These are phyloP conservation scores for Chaunax sp. DNA, from an alignment of 2,797 vertebrate species.

Conservation along the genomic window DNA sequence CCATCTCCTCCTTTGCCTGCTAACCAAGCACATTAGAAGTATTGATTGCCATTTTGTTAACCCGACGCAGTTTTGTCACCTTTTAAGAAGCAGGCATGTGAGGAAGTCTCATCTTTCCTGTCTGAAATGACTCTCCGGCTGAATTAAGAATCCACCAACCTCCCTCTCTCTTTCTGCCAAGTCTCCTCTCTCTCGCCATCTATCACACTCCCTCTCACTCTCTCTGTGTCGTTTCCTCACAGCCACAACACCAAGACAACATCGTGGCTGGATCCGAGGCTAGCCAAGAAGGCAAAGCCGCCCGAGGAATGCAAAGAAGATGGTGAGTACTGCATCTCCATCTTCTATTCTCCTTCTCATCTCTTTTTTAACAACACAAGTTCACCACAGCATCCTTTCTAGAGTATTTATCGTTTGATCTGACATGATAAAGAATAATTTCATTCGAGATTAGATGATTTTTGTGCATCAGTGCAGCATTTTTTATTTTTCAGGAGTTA, in stretches of 20 bases:
- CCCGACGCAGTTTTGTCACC: slow-evolving; percentile 72
- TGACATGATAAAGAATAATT: slow-evolving; percentile 9
- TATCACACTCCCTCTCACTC: slow-evolving; percentile 71
- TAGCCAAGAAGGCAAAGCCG: slow-evolving; percentile 99
- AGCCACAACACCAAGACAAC: slow-evolving; percentile 99
- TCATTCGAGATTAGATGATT: neutral
- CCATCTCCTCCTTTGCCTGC: slow-evolving; percentile 46
- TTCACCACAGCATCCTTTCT: slow-evolving; percentile 35
- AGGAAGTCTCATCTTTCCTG: slow-evolving; percentile 63
- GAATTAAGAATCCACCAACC: slow-evolving; percentile 77
- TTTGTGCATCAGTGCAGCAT: neutral
- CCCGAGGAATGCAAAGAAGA: slow-evolving; percentile 99
- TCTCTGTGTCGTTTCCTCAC: slow-evolving; percentile 84
- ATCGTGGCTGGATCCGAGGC: slow-evolving; percentile 99
- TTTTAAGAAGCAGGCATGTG: slow-evolving; percentile 42
- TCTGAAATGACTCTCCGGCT: slow-evolving; percentile 63
- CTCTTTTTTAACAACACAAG: slow-evolving; percentile 8
- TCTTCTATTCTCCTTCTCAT: slow-evolving; percentile 16
- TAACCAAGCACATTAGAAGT: slow-evolving; percentile 96
- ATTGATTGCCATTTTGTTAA: slow-evolving; percentile 92
- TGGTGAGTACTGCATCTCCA: slow-evolving; percentile 86
- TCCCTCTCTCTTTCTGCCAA: slow-evolving; percentile 79
- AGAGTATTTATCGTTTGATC: slow-evolving; percentile 30
- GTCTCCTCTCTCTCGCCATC: slow-evolving; percentile 64
- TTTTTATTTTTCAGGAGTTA: slow-evolving; percentile 1